phyloP scores from a whole-genome alignment of 1,140 invertebrate genomes.

The Pentalonia nigronervosa region DNA sequence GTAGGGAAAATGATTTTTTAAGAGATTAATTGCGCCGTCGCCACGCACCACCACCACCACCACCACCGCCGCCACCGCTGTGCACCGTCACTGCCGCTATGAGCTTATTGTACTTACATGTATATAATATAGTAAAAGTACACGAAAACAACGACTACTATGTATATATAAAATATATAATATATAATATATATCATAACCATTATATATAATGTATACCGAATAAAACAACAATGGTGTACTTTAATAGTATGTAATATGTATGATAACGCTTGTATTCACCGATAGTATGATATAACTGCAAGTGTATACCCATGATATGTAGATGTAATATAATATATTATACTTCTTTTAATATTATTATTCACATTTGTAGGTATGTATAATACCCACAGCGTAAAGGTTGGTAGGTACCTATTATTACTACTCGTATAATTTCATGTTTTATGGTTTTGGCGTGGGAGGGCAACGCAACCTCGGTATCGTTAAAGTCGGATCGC shows the following conservation, averaged over 20 bases:
- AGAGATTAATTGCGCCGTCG: constrained; percentile 20
- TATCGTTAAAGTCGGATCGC: neutral
- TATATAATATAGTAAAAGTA: neutral
- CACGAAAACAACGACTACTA: neutral
- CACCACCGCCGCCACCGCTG: neutral
- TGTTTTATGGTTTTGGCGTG: neutral
- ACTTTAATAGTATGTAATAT: neutral
- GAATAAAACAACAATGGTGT: neutral
- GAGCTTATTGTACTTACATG: neutral
- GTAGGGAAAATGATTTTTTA: constrained; percentile 41
- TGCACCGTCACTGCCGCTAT: neutral
- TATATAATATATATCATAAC: no score
- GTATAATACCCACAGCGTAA: neutral
- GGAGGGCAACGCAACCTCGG: neutral
- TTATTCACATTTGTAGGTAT: neutral
- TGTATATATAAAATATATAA: no score
- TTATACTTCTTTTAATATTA: neutral
- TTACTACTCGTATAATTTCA: neutral
- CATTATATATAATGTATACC: neutral
- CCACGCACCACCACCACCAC: neutral
- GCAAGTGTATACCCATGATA: neutral
- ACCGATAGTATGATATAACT: neutral
- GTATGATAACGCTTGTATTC: neutral
- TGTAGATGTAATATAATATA: neutral
- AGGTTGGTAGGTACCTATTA: neutral